These are phyloP conservation scores for Busseola fusca DNA, from an alignment of 2,888 invertebrate species.

Conservation along the genomic window DNA sequence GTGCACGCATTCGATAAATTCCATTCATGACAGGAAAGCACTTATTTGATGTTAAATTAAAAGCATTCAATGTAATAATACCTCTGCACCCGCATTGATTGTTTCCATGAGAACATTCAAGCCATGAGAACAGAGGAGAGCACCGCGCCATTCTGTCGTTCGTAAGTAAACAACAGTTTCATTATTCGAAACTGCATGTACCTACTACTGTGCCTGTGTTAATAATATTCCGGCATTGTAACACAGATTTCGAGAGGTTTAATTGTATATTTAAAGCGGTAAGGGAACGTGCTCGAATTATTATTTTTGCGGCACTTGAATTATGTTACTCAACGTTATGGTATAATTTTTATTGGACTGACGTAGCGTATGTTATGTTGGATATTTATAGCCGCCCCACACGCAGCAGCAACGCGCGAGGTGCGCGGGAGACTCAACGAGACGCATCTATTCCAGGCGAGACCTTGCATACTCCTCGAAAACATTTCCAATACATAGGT, in stretches of 20 bases:
- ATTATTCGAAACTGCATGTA: slow-evolving; percentile 57
- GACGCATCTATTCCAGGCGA: slow-evolving; percentile 83
- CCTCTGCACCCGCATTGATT: slow-evolving; percentile 79
- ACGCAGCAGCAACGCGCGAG: slow-evolving; percentile 78
- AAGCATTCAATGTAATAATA: slow-evolving; percentile 76
- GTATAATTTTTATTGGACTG: slow-evolving; percentile 74
- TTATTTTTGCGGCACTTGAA: slow-evolving; percentile 63
- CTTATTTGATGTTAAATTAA: slow-evolving; percentile 70
- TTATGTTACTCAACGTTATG: slow-evolving; percentile 66
- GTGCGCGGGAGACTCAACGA: slow-evolving; percentile 82
- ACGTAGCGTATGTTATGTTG: slow-evolving; percentile 75
- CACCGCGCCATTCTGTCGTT: slow-evolving; percentile 70
- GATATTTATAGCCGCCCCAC: slow-evolving; percentile 87
- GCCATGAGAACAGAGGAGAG: slow-evolving; percentile 80
- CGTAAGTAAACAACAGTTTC: slow-evolving; percentile 60
- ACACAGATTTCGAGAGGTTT: slow-evolving; percentile 48
- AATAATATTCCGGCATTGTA: slow-evolving; percentile 46
- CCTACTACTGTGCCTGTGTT: slow-evolving; percentile 38
- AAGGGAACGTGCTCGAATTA: slow-evolving; percentile 38
- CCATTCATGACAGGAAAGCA: slow-evolving; percentile 62
- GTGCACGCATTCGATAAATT: slow-evolving; percentile 46
- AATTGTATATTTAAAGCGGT: slow-evolving; percentile 35
- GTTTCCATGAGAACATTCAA: slow-evolving; percentile 82
- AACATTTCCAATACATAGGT: slow-evolving; percentile 38
- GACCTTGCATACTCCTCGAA: slow-evolving; percentile 78